These are phyloP conservation scores for Calliopum simillimum DNA, from an alignment of 2,888 invertebrate genomes.

Conservation along the genomic window DNA sequence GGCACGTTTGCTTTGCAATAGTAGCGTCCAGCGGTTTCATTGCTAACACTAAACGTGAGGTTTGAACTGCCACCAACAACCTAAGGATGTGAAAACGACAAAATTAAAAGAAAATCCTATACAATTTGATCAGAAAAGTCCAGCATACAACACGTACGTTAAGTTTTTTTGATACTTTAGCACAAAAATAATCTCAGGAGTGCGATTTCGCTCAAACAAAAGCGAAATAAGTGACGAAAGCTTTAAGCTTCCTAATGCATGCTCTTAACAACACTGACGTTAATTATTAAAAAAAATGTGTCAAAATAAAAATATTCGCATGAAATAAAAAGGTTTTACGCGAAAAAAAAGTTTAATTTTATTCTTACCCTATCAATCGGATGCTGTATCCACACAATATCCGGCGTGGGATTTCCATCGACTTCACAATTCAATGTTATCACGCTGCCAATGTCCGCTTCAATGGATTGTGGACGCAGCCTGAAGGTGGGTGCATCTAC, in stretches of 20 bases:
- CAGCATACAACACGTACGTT: background rate
- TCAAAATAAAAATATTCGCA: background rate
- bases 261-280: too few relatives aligned
- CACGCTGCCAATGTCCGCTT: slow-evolving; percentile 83
- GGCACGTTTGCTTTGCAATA: slow-evolving; percentile 89
- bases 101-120: too few relatives aligned
- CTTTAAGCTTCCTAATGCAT: too few relatives aligned
- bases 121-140: background rate
- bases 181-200: too few relatives aligned
- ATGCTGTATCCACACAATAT: slow-evolving; percentile 90
- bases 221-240: too few relatives aligned
- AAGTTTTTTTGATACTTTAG: too few relatives aligned
- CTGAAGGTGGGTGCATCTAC: slow-evolving; percentile 87
- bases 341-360: background rate
- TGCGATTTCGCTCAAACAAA: too few relatives aligned
- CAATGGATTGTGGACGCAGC: slow-evolving; percentile 80
- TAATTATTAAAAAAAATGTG: background rate
- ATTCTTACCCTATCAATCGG: slow-evolving; percentile 75
- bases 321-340: background rate
- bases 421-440: slow-evolving; percentile 88
- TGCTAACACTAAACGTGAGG: slow-evolving; percentile 81
- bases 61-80: slow-evolving; percentile 82
- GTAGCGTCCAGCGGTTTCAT: slow-evolving; percentile 87
- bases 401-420: slow-evolving; percentile 90
- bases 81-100: slow-evolving; percentile 54